phyloP scores from a whole-genome alignment of 2,888 invertebrate genomes.

The Holacanthella duospinosa region DNA sequence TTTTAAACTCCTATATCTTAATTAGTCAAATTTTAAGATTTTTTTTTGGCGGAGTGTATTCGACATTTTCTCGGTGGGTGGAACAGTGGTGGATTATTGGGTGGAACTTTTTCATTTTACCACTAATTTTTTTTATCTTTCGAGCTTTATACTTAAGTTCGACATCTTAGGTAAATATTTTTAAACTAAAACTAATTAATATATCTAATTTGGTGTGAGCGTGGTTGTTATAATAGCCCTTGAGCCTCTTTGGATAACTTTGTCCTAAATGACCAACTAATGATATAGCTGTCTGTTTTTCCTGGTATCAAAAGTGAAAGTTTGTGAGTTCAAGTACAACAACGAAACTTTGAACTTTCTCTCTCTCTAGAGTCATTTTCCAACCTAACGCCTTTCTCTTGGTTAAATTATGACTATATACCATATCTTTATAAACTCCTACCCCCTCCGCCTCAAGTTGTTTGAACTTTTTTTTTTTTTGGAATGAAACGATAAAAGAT shows the following conservation, averaged over 20 bases:
- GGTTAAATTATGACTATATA: neutral
- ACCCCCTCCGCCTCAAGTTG: slow-evolving; percentile 19
- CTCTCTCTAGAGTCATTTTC: slow-evolving; percentile 19
- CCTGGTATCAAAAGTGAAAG: neutral
- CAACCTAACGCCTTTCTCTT: slow-evolving; percentile 17
- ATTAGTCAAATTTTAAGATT: too few relatives aligned
- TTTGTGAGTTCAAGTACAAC: neutral
- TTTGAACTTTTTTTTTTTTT: slow-evolving; percentile 28
- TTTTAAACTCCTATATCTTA: too few relatives aligned
- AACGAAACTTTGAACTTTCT: neutral
- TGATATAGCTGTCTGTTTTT: too few relatives aligned
- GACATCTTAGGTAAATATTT: neutral
- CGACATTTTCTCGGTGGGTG: too few relatives aligned
- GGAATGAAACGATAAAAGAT: slow-evolving; percentile 20
- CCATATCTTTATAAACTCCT: neutral
- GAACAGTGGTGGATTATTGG: too few relatives aligned
- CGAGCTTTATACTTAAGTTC: neutral
- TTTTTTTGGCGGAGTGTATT: too few relatives aligned
- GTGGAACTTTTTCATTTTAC: too few relatives aligned
- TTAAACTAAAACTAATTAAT: neutral
- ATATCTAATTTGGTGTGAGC: neutral
- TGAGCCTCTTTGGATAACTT: neutral
- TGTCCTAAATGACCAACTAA: too few relatives aligned
- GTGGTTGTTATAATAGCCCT: neutral
- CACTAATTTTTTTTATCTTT: too few relatives aligned